Conservation (phyloP, 2,888 invertebrate species). For the Hipparchia semele region DNA sequence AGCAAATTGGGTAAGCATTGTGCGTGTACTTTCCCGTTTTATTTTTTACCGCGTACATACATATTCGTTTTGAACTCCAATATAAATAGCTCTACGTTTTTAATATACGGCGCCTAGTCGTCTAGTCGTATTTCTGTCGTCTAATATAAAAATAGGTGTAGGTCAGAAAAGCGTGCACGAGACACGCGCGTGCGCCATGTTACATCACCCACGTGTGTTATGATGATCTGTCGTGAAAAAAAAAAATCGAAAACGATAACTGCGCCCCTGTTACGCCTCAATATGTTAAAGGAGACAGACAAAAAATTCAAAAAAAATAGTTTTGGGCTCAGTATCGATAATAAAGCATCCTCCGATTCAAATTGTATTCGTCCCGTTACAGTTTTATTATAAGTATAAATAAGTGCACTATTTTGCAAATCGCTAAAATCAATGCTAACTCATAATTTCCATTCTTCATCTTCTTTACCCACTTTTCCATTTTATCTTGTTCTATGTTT, state of each 20-base stretch:
- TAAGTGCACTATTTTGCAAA: too few relatives aligned
- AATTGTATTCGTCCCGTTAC: too few relatives aligned
- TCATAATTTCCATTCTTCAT: too few relatives aligned
- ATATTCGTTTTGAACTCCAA: neutral
- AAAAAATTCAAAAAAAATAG: too few relatives aligned
- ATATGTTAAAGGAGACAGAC: too few relatives aligned
- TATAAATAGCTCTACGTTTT: neutral
- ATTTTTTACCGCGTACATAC: neutral
- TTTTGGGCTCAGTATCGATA: too few relatives aligned
- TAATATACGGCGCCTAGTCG: constrained; percentile 3
- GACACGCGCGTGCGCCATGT: constrained; percentile 38
- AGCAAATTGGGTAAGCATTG: neutral
- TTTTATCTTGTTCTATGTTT: too few relatives aligned
- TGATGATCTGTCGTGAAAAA: constrained; percentile 19
- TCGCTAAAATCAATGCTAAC: too few relatives aligned
- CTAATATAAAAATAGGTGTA: constrained; percentile 17
- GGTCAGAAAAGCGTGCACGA: constrained; percentile 26
- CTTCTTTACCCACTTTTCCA: too few relatives aligned
- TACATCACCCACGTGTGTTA: constrained; percentile 32
- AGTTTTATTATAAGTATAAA: too few relatives aligned
- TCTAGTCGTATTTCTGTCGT: constrained; percentile 14
- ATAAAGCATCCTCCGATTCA: too few relatives aligned
- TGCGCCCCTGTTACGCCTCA: too few relatives aligned
- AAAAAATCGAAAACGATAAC: constrained; percentile 18
- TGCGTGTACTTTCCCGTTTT: neutral